These are phyloP conservation scores for Diarsia brunnea DNA, from an alignment of 2,888 invertebrate genomes.

Conservation along the genomic window DNA sequence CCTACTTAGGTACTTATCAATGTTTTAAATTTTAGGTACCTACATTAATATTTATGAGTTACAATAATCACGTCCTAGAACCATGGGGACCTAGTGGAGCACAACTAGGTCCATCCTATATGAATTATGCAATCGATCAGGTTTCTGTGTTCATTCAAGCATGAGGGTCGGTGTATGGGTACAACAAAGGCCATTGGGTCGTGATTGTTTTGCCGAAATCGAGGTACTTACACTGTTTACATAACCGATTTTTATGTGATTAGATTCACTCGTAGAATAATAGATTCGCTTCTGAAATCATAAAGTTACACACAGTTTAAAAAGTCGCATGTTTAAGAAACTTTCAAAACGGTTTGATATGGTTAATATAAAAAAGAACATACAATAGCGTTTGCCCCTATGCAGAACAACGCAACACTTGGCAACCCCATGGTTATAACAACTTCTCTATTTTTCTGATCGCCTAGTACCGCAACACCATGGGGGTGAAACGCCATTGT, in stretches of 20 bases:
- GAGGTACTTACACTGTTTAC: not conserved
- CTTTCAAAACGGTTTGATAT: not conserved
- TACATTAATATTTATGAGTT: not conserved
- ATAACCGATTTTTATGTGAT: not conserved
- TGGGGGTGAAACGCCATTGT: slow-evolving; percentile 82
- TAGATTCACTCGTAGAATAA: not conserved
- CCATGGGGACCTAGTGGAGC: not conserved
- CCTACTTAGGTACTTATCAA: not conserved
- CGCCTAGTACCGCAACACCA: slow-evolving; percentile 82
- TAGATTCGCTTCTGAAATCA: not conserved
- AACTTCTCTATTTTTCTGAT: slow-evolving; percentile 79
- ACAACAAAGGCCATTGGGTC: not conserved
- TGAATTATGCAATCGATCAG: not conserved
- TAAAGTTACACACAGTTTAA: not conserved
- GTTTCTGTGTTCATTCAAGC: slow-evolving; percentile 12
- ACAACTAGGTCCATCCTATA: not conserved
- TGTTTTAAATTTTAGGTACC: not conserved
- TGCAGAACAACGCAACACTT: not conserved
- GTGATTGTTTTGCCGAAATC: slow-evolving; percentile 5
- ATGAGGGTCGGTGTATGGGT: not conserved
- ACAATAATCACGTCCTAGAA: not conserved
- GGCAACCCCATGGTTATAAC: slow-evolving; percentile 63
- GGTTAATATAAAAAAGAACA: not conserved
- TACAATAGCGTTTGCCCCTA: not conserved
- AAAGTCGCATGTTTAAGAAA: not conserved